Base-by-base conservation (phyloP, 1,140 invertebrate species). In the Chelonus insularis region DNA sequence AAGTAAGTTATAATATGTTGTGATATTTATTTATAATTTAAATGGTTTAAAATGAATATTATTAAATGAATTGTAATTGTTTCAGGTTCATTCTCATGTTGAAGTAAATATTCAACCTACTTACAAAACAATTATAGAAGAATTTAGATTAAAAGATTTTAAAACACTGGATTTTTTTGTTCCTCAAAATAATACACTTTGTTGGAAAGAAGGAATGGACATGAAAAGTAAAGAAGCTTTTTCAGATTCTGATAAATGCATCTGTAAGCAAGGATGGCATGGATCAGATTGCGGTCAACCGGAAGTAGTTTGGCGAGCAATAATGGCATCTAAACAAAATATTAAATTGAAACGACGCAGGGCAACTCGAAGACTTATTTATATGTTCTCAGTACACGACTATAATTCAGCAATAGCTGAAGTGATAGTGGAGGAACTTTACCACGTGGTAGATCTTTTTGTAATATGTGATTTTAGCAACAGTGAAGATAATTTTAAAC, bases 221-320 rank as follows among this genome's bases (percentile, higher is more conserved):
- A 74, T 84, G 2, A 68, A 66, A 56, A 70, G 73, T 21, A 84
- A 82, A 80, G 64, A 69, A 14, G 62, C 61, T 1, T 68, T 68
- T 0, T 68, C 68, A 41, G 65, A 69, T 37, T 36, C 66, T 1
- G 72, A 80, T 57, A 82, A 82, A 64, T 87, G 86, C 65, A 72
- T 77, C 2, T 88, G 87, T 66, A 74, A 80, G 47, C 77, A 73
- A 25, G 85, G 85, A 5, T 88, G 86, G 85, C 87, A 88, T 67
- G 86, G 87, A 1, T 72, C 77, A 0, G 86, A 88, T 52, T 88
- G 87, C 72, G 86, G 86, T 9, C 86, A 87, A 65, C 86, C 87
- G 2, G 87, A 88, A 71, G 84, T 88, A 2, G 84, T 87, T 1
- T 88, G 86, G 85, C 80, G 87, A 14, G 86, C 86, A 0, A 80